Conservation (phyloP, 1,140 invertebrate genomes). For the Idris sp. region DNA sequence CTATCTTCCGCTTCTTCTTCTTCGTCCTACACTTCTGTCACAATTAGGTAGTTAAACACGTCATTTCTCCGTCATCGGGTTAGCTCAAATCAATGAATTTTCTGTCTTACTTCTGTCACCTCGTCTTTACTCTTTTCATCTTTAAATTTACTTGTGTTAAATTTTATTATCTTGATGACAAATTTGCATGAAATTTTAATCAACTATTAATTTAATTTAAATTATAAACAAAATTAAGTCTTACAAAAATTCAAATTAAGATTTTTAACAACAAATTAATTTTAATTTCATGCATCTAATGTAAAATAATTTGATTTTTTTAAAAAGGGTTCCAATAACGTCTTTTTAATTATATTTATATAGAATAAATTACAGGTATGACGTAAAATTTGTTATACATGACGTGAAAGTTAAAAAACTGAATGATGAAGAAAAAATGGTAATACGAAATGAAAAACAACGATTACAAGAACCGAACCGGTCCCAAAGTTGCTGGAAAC, state of each 20-base stretch:
- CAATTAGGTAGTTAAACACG: conserved; percentile 1
- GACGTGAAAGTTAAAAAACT: conserved; percentile 13
- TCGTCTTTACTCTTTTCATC: background rate
- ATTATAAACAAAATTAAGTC: no score
- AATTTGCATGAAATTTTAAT: no score
- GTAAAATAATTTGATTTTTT: no score
- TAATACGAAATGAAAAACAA: conserved; percentile 7
- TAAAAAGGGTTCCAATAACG: no score
- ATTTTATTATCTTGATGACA: no score
- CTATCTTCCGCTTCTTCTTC: conserved; percentile 7
- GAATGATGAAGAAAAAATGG: conserved; percentile 17
- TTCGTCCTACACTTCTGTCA: conserved; percentile 2
- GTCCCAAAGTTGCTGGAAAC: conserved; percentile 44
- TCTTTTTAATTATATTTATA: no score
- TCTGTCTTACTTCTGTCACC: background rate
- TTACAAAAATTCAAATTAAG: no score
- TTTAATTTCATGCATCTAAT: no score
- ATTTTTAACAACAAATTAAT: no score
- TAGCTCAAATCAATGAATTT: conserved; percentile 5
- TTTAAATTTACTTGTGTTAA: background rate
- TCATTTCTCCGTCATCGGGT: conserved; percentile 11
- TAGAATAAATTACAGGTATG: no score
- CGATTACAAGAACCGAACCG: conserved; percentile 42
- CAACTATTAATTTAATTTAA: no score
- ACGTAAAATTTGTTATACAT: background rate